Evolutionary conservation across 2,888 invertebrate genomes (phyloP).

Genomic region (Slavum lentiscoides): DNA sequence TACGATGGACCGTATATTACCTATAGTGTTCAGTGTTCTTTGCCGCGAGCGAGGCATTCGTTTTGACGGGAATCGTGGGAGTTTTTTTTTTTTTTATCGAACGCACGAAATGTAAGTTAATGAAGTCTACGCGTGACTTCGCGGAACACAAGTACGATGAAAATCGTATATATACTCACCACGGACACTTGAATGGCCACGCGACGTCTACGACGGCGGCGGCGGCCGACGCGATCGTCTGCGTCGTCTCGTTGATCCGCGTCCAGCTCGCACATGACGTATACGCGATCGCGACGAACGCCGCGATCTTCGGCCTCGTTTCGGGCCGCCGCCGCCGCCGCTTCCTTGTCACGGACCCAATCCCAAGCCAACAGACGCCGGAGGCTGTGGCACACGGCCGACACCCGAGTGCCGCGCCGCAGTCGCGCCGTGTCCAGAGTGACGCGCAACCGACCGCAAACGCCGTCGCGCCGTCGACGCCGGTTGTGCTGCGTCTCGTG

Average conservation of each 20-base stretch:
- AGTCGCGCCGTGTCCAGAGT: slow-evolving; percentile 30
- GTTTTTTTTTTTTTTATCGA: too few species aligned
- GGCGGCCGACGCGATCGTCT: neutral
- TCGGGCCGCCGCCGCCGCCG: neutral
- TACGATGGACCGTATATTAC: too few species aligned
- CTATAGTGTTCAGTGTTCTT: too few species aligned
- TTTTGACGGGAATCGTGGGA: too few species aligned
- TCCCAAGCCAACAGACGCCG: slow-evolving; percentile 26
- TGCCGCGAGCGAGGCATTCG: too few species aligned
- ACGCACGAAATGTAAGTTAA: too few species aligned
- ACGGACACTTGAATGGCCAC: slow-evolving; percentile 19
- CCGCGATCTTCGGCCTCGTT: neutral
- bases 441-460: slow-evolving; percentile 34
- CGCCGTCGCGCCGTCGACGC: neutral
- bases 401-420: slow-evolving; percentile 31
- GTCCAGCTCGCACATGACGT: slow-evolving; percentile 36
- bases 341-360: neutral
- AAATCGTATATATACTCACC: neutral
- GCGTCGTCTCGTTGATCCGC: neutral
- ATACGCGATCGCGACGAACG: slow-evolving; percentile 2
- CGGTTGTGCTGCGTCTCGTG: neutral
- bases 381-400: slow-evolving; percentile 38
- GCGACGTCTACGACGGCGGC: slow-evolving; percentile 16
- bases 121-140: too few species aligned
- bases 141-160: too few species aligned